These are phyloP conservation scores for Forpus xanthops DNA, from an alignment of 2,797 vertebrate genomes.

Conservation along the genomic window DNA sequence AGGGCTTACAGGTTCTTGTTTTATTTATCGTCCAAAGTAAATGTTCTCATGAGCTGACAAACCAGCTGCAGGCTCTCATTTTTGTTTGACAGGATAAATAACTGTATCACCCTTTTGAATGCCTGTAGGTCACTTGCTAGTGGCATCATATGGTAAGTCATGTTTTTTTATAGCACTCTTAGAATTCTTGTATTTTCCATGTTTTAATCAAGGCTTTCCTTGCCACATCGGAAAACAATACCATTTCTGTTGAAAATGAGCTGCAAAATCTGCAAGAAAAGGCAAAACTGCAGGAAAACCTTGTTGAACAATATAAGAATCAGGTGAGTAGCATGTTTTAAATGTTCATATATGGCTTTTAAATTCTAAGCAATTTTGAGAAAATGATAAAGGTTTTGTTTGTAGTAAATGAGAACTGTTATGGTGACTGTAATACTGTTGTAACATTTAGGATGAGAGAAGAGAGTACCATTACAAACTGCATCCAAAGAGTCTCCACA, in stretches of 20 bases:
- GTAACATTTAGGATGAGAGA: background rate
- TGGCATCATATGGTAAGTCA: background rate
- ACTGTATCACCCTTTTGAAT: background rate
- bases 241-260: conserved; percentile 73
- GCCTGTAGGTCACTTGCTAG: background rate
- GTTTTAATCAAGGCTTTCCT: conserved; percentile 74
- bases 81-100: background rate
- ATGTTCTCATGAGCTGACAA: background rate
- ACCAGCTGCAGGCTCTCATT: background rate
- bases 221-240: conserved; percentile 74
- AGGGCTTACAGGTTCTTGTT: background rate
- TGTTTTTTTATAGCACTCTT: background rate
- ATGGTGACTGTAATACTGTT: background rate
- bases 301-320: conserved; percentile 72
- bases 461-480: background rate
- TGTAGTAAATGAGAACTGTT: background rate
- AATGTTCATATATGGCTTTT: background rate
- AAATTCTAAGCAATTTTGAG: background rate
- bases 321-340: conserved; percentile 74
- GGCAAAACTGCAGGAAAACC: conserved; percentile 74
- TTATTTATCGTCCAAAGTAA: background rate
- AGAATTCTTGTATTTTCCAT: background rate
- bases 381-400: background rate
- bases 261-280: conserved; percentile 75
- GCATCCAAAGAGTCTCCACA: background rate